Evolutionary conservation across 2,888 invertebrate genomes (phyloP).

Genomic region (Ophonus ardosiacus): DNA sequence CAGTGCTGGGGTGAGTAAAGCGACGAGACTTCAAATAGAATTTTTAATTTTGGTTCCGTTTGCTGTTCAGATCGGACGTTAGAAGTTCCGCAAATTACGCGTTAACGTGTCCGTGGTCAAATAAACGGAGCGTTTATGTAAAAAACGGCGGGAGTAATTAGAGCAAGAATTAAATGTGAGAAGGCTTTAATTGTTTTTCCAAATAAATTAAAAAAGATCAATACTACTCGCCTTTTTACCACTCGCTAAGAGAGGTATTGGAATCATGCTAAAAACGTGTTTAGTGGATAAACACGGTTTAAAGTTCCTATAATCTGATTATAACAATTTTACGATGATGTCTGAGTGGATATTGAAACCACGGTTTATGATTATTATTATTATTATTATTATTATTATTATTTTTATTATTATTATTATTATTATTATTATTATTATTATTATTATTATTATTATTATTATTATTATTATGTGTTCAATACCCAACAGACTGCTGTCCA

Average conservation of each 20-base stretch:
- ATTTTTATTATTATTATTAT: too few species aligned
- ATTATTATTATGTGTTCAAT: too few species aligned
- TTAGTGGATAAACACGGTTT: too few species aligned
- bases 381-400: too few species aligned
- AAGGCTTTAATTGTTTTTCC: neutral
- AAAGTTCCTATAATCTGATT: too few species aligned
- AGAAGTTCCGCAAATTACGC: constrained; percentile 32
- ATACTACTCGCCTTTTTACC: neutral
- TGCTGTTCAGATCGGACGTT: constrained; percentile 21
- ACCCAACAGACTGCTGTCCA: too few species aligned
- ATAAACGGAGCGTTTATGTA: constrained; percentile 17
- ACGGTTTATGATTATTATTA: too few species aligned
- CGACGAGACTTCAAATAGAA: constrained; percentile 50
- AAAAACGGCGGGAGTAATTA: constrained; percentile 2
- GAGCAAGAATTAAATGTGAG: neutral
- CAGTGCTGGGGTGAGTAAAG: neutral
- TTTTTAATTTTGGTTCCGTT: constrained; percentile 48
- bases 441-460: too few species aligned
- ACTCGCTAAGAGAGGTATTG: neutral
- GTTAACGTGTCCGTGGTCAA: constrained; percentile 19
- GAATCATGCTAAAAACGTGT: too few species aligned
- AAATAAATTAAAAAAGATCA: neutral
- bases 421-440: too few species aligned
- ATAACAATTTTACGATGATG: neutral
- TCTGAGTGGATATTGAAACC: too few species aligned